Evolutionary conservation across 2,888 invertebrate species (phyloP).

Genomic region (Thereva nobilitata): DNA sequence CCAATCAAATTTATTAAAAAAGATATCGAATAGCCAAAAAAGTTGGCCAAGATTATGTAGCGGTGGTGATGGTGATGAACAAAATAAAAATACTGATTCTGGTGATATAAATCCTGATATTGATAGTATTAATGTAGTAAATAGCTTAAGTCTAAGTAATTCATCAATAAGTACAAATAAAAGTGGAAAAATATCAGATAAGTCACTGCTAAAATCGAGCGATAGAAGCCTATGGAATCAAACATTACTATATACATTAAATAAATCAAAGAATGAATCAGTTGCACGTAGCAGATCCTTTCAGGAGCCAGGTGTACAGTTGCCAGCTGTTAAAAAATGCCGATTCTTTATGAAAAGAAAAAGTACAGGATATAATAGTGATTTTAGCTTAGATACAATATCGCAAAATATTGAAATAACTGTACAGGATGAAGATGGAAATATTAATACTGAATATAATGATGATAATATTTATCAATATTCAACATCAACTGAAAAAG

Average conservation of each 20-base stretch:
- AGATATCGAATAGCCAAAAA: slow-evolving; percentile 36
- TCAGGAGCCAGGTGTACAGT: slow-evolving; percentile 54
- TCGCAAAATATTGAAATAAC: slow-evolving; percentile 57
- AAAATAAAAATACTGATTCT: slow-evolving; percentile 9
- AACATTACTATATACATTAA: slow-evolving; percentile 6
- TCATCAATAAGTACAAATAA: slow-evolving; percentile 48
- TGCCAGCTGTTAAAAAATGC: slow-evolving; percentile 47
- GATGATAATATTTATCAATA: slow-evolving; percentile 13
- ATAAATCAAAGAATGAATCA: slow-evolving; percentile 41
- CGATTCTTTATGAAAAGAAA: slow-evolving; percentile 55
- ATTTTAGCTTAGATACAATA: slow-evolving; percentile 53
- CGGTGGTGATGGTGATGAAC: slow-evolving; percentile 22
- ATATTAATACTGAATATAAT: slow-evolving; percentile 47
- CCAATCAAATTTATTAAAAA: slow-evolving; percentile 22
- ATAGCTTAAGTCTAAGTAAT: slow-evolving; percentile 58
- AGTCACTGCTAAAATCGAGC: not conserved
- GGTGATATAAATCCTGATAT: slow-evolving; percentile 49
- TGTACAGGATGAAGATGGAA: slow-evolving; percentile 56
- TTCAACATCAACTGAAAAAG: slow-evolving; percentile 17
- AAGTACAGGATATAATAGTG: slow-evolving; percentile 48
- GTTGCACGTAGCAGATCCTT: slow-evolving; percentile 58
- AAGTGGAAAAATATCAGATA: slow-evolving; percentile 20
- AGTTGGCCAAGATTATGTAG: slow-evolving; percentile 41
- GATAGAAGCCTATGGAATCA: slow-evolving; percentile 25
- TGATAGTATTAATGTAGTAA: slow-evolving; percentile 55